phyloP scores from a whole-genome alignment of 2,888 invertebrate species.

The Cheilosia scutellata region DNA sequence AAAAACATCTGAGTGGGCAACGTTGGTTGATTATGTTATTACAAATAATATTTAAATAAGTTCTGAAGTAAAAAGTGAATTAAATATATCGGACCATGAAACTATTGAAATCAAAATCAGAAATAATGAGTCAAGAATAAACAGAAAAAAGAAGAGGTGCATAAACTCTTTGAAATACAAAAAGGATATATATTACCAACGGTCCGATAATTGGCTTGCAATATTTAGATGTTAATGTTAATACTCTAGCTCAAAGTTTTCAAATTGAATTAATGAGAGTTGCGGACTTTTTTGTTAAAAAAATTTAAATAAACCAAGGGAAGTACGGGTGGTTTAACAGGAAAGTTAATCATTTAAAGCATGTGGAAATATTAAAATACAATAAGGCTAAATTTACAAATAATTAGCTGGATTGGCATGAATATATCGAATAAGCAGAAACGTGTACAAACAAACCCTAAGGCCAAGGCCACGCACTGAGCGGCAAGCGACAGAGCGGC shows the following conservation, averaged over 20 bases:
- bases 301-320: neutral
- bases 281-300: neutral
- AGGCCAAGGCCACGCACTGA: no score
- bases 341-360: neutral
- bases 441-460: neutral
- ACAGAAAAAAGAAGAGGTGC: neutral
- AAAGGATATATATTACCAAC: constrained; percentile 5
- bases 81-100: neutral
- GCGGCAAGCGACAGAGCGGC: no score
- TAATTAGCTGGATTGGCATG: neutral
- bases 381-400: constrained; percentile 2
- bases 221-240: neutral
- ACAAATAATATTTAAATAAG: neutral
- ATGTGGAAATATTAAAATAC: neutral
- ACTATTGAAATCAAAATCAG: neutral
- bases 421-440: neutral
- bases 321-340: neutral
- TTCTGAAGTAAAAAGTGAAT: neutral
- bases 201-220: neutral
- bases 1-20: neutral
- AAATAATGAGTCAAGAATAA: neutral
- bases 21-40: neutral
- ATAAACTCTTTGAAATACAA: constrained; percentile 1
- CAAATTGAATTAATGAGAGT: neutral
- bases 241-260: neutral